Evolutionary conservation across 2,113 vertebrate genomes (phyloP), one percentile per base, ranked within the genome.

Genomic region (Chlamydotis undulata): DNA sequence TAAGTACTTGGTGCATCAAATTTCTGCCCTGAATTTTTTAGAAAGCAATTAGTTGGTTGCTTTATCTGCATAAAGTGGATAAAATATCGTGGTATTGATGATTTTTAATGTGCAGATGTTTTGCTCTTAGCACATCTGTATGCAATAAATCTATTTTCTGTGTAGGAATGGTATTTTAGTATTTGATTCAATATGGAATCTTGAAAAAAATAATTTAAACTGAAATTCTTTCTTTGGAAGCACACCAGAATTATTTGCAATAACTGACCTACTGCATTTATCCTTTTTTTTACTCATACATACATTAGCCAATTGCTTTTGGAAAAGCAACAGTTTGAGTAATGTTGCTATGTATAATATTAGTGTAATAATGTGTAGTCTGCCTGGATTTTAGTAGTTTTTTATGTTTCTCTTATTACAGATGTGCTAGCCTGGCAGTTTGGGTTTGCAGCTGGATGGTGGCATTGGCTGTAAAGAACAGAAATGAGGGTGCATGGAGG

Each of bases 171-270:
- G 76, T 89, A 96, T 97, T 98, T 98, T 97, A 97, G 97, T 97
- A 96, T 97, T 92, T 93, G 96, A 97, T 97, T 98, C 97, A 90
- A 96, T 90, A 96, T 96, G 94, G 97, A 97, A 96, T 96, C 97
- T 97, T 97, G 94, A 96, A 97, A 98, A 98, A 97, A 98, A 98
- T 97, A 97, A 97, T 94, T 97, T 93, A 96, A 96, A 96, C 96
- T 89, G 73, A 90, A 96, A 94, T 86, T 94, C 47, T 95, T 97
- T 95, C 78, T 68, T 93, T 96, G 83, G 94, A 94, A 96, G 91
- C 91, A 96, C 93, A 95, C 73, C 68, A 95, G 91, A 97, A 96
- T 89, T 89, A 74, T 93, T 91, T 83, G 37, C 96, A 92, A 86
- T 95, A 94, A 89, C 61, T 81, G 35, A 79, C 84, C 75, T 87